phyloP scores from a whole-genome alignment of 2,888 invertebrate species.

The Hirtodrosophila trivittata region DNA sequence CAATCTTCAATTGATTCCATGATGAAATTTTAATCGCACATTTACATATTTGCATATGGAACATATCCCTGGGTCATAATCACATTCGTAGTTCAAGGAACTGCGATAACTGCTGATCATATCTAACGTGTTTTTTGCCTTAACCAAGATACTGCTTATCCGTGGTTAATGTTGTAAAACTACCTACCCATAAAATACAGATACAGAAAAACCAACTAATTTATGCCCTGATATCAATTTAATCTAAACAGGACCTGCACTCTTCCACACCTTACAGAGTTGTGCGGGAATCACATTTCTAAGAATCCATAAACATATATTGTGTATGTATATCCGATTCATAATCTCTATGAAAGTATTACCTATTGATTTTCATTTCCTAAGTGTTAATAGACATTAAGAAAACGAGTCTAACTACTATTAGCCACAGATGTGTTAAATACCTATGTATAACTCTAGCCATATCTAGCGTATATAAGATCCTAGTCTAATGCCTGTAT shows the following conservation, averaged over 20 bases:
- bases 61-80: constrained; percentile 35
- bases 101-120: constrained; percentile 37
- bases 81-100: no score
- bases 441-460: constrained; percentile 49
- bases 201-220: constrained; percentile 25
- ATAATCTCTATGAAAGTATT: constrained; percentile 72
- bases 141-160: constrained; percentile 44
- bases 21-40: constrained; percentile 1
- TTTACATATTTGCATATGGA: no score
- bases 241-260: constrained; percentile 79
- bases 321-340: constrained; percentile 38
- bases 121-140: constrained; percentile 41
- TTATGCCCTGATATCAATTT: constrained; percentile 59
- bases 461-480: constrained; percentile 44
- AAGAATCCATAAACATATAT: constrained; percentile 41
- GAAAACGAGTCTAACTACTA: constrained; percentile 51
- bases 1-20: constrained; percentile 2
- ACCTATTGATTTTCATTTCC: constrained; percentile 63
- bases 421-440: constrained; percentile 51
- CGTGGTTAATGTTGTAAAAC: constrained; percentile 55
- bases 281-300: constrained; percentile 80
- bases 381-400: constrained; percentile 30
- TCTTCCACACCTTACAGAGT: constrained; percentile 65
- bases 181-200: constrained; percentile 19
- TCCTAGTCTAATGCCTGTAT: constrained; percentile 48